phyloP scores from a whole-genome alignment of 2,113 vertebrate species.

The Anarrhichthys ocellatus region DNA sequence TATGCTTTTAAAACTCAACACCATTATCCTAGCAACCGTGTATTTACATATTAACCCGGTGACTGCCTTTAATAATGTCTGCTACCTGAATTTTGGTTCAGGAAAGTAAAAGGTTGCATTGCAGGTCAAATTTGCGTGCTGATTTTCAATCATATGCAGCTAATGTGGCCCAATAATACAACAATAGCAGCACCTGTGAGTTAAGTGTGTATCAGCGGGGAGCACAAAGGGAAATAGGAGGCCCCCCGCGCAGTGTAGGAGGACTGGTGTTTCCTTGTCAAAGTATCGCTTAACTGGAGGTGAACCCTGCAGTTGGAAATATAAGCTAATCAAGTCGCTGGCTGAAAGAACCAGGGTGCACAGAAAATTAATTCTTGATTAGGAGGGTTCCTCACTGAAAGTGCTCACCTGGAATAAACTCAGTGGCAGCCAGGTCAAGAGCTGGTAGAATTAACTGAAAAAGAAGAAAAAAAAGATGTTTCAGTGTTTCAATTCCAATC shows the following conservation, averaged over 20 bases:
- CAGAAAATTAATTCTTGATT: constrained; percentile 39
- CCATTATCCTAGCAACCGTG: background rate
- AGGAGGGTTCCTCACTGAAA: constrained; percentile 28
- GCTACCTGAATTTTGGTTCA: background rate
- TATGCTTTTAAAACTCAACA: background rate
- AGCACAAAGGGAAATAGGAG: constrained; percentile 19
- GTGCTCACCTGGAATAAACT: constrained; percentile 45
- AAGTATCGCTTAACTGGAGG: constrained; percentile 39
- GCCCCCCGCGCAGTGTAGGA: constrained; percentile 5
- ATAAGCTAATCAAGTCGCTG: constrained; percentile 54
- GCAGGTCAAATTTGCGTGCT: constrained; percentile 1
- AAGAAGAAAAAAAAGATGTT: background rate
- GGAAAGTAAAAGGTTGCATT: background rate
- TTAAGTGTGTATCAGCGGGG: constrained; percentile 18
- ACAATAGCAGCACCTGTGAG: constrained; percentile 29
- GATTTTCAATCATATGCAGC: constrained; percentile 1
- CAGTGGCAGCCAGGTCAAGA: constrained; percentile 12
- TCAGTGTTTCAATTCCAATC: background rate
- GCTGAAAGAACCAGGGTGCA: constrained; percentile 21
- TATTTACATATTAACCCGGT: background rate
- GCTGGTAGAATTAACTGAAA: constrained; percentile 3
- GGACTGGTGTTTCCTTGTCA: constrained; percentile 25
- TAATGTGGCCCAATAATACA: background rate
- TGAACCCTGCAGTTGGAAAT: constrained; percentile 41
- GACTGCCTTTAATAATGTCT: background rate